Evolutionary conservation across 64 coral and sea anemone genomes (phyloP), one percentile per base, ranked within the genome.

Genomic region (Pocillopora damicornis): DNA sequence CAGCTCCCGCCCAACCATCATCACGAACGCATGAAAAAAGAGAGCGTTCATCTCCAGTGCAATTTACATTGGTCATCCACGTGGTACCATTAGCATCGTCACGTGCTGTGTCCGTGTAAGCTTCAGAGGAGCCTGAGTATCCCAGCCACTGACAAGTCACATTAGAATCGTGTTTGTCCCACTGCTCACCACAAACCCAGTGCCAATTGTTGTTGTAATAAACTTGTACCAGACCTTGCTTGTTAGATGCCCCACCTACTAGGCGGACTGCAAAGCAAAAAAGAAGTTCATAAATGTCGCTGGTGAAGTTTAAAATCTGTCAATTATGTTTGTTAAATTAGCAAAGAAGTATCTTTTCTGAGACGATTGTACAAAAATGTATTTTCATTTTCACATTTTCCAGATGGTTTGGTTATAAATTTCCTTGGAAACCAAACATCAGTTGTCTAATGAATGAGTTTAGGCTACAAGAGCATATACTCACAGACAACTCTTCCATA

Each of bases 131-230:
- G 6, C 8, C 13, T 1, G 61, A 15, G 12, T 85, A 85, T 14
- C 81, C 81, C 81, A 85, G 18, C 63, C 61, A 68, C 9, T 63
- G 35, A 17, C 81, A 85, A 20, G 68, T 30, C 13, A 85, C 81
- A 13, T 73, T 45, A 69, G 81, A 61, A 6, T 69, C 63, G 20
- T 63, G 16, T 60, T 68, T 85, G 18, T 20, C 34, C 81, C 81
- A 85, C 0, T 22, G 37, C 35, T 69, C 81, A 68, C 38, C 34
- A 22, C 81, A 85, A 9, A 85, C 35, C 23, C 26, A 45, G 10
- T 16, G 8, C 81, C 81, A 85, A 15, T 23, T 58, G 10, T 42
- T 73, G 63, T 85, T 85, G 67, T 35, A 23, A 18, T 68, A 73
- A 2, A 85, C 61, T 59, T 69, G 62, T 4, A 85, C 81, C 38